Percentiles rank a stretch among this genome's conserved stretches.
Conservation (phyloP, 2,113 vertebrate species). For the Callionymus lyra region DNA sequence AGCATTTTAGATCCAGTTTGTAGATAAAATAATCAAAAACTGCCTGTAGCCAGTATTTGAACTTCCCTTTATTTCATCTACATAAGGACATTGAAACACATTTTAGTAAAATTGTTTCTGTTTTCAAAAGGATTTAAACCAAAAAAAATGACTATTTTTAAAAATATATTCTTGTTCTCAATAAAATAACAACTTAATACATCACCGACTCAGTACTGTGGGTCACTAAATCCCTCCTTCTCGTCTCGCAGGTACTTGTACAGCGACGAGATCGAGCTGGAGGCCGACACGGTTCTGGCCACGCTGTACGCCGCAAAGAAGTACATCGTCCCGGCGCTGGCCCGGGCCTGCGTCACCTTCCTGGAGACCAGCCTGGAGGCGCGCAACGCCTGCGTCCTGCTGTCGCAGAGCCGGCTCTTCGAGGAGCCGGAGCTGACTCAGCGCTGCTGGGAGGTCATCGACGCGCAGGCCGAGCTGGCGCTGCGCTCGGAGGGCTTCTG, state of each 20-base stretch:
- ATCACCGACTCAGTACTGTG: too few relatives aligned
- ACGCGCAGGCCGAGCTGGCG: slow-evolving; percentile 91
- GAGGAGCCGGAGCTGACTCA: slow-evolving; percentile 90
- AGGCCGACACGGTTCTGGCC: slow-evolving; percentile 92
- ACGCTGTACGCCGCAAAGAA: slow-evolving; percentile 96
- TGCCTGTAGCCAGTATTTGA: too few relatives aligned
- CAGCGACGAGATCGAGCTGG: slow-evolving; percentile 93
- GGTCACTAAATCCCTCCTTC: too few relatives aligned
- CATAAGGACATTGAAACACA: too few relatives aligned
- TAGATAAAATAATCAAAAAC: too few relatives aligned
- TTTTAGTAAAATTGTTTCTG: too few relatives aligned
- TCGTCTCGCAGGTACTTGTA: slow-evolving; percentile 97
- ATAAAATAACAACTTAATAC: too few relatives aligned
- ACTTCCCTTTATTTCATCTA: too few relatives aligned
- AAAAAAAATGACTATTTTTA: too few relatives aligned
- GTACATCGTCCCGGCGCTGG: slow-evolving; percentile 89
- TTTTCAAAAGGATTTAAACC: too few relatives aligned
- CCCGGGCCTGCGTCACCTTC: slow-evolving; percentile 89
- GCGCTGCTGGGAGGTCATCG: slow-evolving; percentile 98
- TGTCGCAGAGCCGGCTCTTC: slow-evolving; percentile 94
- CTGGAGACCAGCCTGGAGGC: slow-evolving; percentile 94
- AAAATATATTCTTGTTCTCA: too few relatives aligned
- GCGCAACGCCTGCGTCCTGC: slow-evolving; percentile 88
- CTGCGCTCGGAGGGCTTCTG: slow-evolving; percentile 89
- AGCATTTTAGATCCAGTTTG: too few relatives aligned